Percentiles rank a stretch among this genome's conserved stretches.
These are phyloP conservation scores for Drosophila recens DNA, from an alignment of 2,888 invertebrate genomes.

Conservation along the genomic window DNA sequence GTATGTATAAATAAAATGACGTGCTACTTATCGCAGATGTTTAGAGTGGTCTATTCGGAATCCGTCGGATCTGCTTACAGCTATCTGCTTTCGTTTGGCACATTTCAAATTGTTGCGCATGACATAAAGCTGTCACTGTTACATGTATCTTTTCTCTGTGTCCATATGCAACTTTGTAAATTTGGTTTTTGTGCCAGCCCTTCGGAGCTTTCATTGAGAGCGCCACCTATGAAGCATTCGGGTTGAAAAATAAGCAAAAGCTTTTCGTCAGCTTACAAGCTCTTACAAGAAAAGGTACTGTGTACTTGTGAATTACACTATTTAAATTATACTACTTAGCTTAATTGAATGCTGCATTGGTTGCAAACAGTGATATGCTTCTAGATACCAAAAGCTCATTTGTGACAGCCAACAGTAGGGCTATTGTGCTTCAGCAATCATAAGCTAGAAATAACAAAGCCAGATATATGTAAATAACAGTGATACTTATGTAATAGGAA, in stretches of 20 bases:
- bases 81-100: neutral
- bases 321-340: too few species aligned
- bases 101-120: slow-evolving; percentile 16
- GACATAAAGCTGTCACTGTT: neutral
- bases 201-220: neutral
- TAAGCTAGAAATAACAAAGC: slow-evolving; percentile 3
- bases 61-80: neutral
- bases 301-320: neutral
- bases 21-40: slow-evolving; percentile 22
- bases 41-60: neutral
- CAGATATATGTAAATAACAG: neutral
- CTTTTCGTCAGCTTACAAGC: slow-evolving; percentile 1
- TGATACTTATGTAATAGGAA: neutral
- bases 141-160: too few species aligned
- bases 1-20: neutral
- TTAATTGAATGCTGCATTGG: neutral
- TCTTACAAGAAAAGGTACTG: neutral
- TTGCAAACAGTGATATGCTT: neutral
- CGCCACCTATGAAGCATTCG: neutral
- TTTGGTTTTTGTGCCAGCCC: neutral
- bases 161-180: too few species aligned
- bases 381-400: neutral
- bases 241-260: neutral
- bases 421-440: neutral
- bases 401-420: neutral